A percentile compares a stretch with the other conserved stretches of the same genome.
These are phyloP conservation scores for Girardinichthys multiradiatus DNA, from an alignment of 2,113 vertebrate genomes.

Conservation along the genomic window DNA sequence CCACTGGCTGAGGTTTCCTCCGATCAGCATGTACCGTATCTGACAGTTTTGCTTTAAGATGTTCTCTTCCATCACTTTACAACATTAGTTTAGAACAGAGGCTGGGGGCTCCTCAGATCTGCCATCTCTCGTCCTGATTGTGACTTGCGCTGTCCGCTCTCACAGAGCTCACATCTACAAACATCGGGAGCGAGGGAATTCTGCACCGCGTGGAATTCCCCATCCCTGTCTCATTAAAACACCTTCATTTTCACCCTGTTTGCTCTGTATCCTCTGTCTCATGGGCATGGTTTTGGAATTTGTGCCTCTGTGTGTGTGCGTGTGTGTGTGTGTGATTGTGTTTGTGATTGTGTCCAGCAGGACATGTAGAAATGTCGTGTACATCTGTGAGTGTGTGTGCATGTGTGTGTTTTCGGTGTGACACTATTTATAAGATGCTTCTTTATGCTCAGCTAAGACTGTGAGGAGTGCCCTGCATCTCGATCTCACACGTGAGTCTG, in stretches of 20 bases:
- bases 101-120: conserved; percentile 55
- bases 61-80: conserved; percentile 50
- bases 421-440: conserved; percentile 67
- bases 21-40: conserved; percentile 52
- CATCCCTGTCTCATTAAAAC: conserved; percentile 64
- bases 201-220: conserved; percentile 59
- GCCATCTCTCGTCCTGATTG: conserved; percentile 74
- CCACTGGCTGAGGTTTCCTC: conserved; percentile 71
- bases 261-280: conserved; percentile 40
- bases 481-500: conserved; percentile 92
- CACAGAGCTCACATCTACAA: conserved; percentile 69
- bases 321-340: conserved; percentile 9
- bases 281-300: conserved; percentile 54
- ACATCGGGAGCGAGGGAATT: conserved; percentile 67
- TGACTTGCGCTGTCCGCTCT: conserved; percentile 79
- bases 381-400: conserved; percentile 57
- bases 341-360: conserved; percentile 28
- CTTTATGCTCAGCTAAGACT: conserved; percentile 50
- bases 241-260: conserved; percentile 22
- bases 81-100: conserved; percentile 59
- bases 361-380: conserved; percentile 46
- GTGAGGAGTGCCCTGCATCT: conserved; percentile 41
- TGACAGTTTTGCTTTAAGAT: conserved; percentile 53
- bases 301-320: conserved; percentile 49
- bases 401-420: conserved; percentile 47